phyloP scores from a whole-genome alignment of 2,888 invertebrate species.

The Eupelmus urozonus region DNA sequence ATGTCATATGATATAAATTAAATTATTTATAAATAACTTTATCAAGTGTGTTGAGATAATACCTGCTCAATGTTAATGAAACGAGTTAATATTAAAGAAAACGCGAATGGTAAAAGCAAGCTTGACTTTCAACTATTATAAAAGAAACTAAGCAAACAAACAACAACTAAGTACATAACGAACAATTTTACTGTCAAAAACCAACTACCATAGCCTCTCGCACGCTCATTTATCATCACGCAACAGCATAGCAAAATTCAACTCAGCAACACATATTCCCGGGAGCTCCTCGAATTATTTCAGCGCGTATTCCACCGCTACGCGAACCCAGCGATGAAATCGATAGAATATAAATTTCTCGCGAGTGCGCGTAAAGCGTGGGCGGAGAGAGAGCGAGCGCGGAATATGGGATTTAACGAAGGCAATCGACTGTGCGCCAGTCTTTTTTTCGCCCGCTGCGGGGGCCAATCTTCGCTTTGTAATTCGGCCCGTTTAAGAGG shows the following conservation, averaged over 20 bases:
- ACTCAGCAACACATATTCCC: not conserved
- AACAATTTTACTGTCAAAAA: too few species aligned
- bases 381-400: conserved; percentile 9
- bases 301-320: not conserved
- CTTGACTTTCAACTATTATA: too few species aligned
- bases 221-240: not conserved
- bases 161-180: too few species aligned
- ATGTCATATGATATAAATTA: too few species aligned
- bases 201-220: too few species aligned
- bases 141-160: too few species aligned
- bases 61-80: too few species aligned
- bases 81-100: too few species aligned
- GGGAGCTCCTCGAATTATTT: conserved; percentile 23
- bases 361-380: not conserved
- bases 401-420: conserved; percentile 33
- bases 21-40: too few species aligned
- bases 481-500: conserved; percentile 45
- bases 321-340: conserved; percentile 42
- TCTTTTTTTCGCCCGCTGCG: not conserved
- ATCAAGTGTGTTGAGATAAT: too few species aligned
- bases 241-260: not conserved
- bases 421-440: conserved; percentile 22
- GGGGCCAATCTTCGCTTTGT: conserved; percentile 34
- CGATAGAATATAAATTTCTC: conserved; percentile 46
- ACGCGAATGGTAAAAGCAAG: too few species aligned